Conservation (phyloP, 2,113 vertebrate species). For the Heterochromis multidens region DNA sequence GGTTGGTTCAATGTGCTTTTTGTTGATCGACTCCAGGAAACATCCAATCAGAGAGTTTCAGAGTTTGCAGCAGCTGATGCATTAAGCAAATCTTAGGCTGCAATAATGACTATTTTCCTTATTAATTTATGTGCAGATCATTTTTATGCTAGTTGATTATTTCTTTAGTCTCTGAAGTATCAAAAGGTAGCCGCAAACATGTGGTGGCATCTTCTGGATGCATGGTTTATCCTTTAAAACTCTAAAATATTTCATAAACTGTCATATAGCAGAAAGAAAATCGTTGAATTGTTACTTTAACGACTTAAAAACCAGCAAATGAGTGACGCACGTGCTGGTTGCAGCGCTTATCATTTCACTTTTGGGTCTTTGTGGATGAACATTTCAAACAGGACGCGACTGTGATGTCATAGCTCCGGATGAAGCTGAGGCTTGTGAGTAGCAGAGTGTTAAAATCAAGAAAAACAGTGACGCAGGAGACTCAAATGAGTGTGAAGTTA, state of each 20-base stretch:
- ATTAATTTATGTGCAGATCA: neutral
- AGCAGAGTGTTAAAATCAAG: neutral
- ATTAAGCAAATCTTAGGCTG: no score
- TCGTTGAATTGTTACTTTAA: neutral
- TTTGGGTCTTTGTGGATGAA: neutral
- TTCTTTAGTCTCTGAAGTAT: neutral
- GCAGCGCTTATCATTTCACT: neutral
- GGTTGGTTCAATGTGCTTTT: neutral
- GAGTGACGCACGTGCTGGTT: neutral
- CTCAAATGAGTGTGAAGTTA: neutral
- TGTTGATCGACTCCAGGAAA: neutral
- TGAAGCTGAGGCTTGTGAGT: neutral
- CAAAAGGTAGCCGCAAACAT: neutral
- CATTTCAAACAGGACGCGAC: neutral
- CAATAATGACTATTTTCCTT: rapidly evolving
- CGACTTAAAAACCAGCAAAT: neutral
- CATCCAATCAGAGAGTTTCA: neutral
- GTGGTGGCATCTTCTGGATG: neutral
- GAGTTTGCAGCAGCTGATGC: neutral
- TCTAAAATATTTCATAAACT: no score
- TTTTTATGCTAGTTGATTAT: neutral
- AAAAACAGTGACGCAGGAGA: neutral
- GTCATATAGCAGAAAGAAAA: neutral
- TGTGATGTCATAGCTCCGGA: neutral
- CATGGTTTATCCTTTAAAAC: neutral